Evolutionary conservation across 2,797 vertebrate species (phyloP).

Genomic region (Lepilemur septentrionalis): DNA sequence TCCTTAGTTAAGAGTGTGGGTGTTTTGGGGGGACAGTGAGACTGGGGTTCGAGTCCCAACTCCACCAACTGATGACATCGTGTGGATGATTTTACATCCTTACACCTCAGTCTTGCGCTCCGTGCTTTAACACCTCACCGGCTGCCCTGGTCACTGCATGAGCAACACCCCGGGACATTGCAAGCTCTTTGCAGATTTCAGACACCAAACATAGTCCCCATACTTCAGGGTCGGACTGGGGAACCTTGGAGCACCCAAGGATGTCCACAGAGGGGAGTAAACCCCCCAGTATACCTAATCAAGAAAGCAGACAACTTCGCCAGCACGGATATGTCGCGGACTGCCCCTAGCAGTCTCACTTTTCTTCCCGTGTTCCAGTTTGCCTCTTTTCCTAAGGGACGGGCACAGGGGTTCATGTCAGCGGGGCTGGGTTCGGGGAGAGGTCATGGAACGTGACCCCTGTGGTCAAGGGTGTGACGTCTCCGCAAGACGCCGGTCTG

Average conservation of each 20-base stretch:
- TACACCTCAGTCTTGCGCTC: background rate
- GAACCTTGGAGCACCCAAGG: background rate
- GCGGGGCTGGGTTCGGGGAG: background rate
- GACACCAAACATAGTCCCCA: background rate
- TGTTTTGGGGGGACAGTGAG: background rate
- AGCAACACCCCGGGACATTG: background rate
- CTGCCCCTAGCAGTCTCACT: background rate
- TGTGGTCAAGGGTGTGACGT: background rate
- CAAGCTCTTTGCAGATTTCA: background rate
- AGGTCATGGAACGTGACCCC: background rate
- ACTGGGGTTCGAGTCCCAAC: background rate
- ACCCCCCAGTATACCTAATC: background rate
- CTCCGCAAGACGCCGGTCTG: background rate
- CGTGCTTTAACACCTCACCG: background rate
- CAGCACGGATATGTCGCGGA: rapidly evolving
- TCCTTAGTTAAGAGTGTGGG: background rate
- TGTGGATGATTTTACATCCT: background rate
- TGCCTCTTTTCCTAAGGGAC: background rate
- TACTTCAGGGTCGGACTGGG: background rate
- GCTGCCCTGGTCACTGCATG: no score
- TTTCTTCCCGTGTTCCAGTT: background rate
- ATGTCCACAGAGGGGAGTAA: background rate
- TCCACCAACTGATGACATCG: background rate
- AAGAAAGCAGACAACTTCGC: background rate
- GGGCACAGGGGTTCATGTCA: background rate